phyloP scores from a whole-genome alignment of 1,140 invertebrate genomes.

The Psix sp. region DNA sequence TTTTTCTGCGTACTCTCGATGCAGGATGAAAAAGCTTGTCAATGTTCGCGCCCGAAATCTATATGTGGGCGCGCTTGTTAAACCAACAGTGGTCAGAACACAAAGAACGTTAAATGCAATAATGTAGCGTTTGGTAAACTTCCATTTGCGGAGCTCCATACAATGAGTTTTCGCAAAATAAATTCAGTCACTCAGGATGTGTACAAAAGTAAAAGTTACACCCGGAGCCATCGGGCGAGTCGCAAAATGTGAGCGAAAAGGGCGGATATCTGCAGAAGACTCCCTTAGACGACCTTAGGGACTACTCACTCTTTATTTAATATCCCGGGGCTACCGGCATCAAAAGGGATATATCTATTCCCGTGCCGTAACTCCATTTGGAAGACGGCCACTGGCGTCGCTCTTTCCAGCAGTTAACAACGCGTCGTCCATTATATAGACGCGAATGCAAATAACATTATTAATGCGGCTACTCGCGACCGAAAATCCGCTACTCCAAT shows the following conservation, averaged over 20 bases:
- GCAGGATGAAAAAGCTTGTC: no score
- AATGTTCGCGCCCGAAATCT: neutral
- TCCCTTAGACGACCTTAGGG: conserved; percentile 50
- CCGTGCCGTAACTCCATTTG: conserved; percentile 37
- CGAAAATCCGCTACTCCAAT: no score
- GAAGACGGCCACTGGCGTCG: conserved; percentile 41
- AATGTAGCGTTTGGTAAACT: conserved; percentile 7
- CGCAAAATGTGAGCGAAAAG: conserved; percentile 33
- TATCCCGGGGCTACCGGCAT: conserved; percentile 53
- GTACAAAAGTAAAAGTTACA: conserved; percentile 37
- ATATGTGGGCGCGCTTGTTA: neutral
- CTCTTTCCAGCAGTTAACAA: conserved; percentile 43
- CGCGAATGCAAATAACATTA: conserved; percentile 44
- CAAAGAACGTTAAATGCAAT: neutral
- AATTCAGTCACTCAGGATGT: conserved; percentile 18
- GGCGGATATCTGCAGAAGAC: conserved; percentile 30
- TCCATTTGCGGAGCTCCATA: conserved; percentile 3
- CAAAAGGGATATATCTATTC: conserved; percentile 53
- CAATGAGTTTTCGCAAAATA: conserved; percentile 34
- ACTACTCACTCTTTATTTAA: conserved; percentile 59
- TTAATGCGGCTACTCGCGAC: conserved; percentile 37
- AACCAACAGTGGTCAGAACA: neutral
- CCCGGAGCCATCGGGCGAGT: conserved; percentile 1
- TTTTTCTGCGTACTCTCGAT: no score
- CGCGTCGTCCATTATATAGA: conserved; percentile 17